phyloP scores from a whole-genome alignment of 2,113 vertebrate genomes.

The Acinonyx jubatus region DNA sequence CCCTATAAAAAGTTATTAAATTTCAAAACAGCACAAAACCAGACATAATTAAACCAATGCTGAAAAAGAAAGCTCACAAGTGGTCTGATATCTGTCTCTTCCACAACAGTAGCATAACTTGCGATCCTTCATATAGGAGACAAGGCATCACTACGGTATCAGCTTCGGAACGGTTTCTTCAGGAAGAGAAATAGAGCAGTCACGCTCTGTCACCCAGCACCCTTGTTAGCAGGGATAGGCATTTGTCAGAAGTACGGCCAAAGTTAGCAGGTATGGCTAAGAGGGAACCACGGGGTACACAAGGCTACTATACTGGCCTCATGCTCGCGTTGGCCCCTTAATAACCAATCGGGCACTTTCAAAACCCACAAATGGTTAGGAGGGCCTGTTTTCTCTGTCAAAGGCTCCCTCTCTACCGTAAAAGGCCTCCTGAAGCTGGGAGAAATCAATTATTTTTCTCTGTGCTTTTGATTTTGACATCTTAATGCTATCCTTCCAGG shows the following conservation, averaged over 20 bases:
- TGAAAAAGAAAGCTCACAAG: background rate
- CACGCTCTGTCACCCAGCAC: background rate
- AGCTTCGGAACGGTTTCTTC: background rate
- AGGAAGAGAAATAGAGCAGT: background rate
- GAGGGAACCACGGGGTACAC: background rate
- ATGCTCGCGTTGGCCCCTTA: background rate
- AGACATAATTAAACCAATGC: slow-evolving; percentile 12
- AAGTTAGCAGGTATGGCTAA: background rate
- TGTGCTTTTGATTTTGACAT: background rate
- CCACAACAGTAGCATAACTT: background rate
- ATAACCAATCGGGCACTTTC: background rate
- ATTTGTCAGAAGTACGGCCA: background rate
- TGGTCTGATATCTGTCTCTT: background rate
- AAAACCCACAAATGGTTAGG: background rate
- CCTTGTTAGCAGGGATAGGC: background rate
- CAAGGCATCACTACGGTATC: background rate
- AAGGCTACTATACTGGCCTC: background rate
- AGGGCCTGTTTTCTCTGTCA: background rate
- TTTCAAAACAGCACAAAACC: slow-evolving; percentile 50
- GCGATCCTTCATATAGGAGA: background rate
- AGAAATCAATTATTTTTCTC: background rate
- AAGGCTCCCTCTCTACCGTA: background rate
- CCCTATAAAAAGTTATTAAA: slow-evolving; percentile 22
- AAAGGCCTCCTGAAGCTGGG: background rate
- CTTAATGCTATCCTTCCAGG: background rate